Percentiles rank a stretch among this genome's conserved stretches.
These are phyloP conservation scores for Andrena flavipes DNA, from an alignment of 2,888 invertebrate species.

Conservation along the genomic window DNA sequence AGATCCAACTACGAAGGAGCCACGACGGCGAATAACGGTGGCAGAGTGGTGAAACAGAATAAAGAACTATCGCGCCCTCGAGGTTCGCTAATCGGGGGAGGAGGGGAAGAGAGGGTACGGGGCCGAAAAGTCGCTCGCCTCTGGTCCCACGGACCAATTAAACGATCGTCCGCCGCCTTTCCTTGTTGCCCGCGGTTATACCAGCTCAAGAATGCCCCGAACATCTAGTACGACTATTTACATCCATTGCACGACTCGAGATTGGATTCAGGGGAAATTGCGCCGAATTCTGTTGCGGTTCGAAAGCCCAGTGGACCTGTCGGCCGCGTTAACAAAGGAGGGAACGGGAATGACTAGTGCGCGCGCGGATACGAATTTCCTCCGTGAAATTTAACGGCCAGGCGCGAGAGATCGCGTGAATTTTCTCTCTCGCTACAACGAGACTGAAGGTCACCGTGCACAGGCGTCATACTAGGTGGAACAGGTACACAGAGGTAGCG, in stretches of 20 bases:
- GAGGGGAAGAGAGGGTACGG: too few relatives aligned
- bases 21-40: too few relatives aligned
- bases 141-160: background rate
- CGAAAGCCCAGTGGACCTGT: conserved; percentile 5
- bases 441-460: background rate
- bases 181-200: conserved; percentile 21
- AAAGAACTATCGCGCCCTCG: background rate
- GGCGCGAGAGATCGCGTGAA: background rate
- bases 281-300: conserved; percentile 17
- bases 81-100: too few relatives aligned
- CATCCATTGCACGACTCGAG: conserved; percentile 61
- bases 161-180: conserved; percentile 10
- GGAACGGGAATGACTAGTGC: conserved; percentile 55
- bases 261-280: background rate
- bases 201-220: conserved; percentile 45
- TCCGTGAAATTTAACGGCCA: background rate
- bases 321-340: conserved; percentile 15
- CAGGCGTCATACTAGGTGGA: too few relatives aligned
- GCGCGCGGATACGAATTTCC: conserved; percentile 24
- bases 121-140: background rate
- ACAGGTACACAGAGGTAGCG: too few relatives aligned
- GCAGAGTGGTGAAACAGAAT: background rate
- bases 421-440: background rate
- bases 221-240: conserved; percentile 54
- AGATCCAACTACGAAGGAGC: too few relatives aligned